Evolutionary conservation across 1,140 invertebrate species (phyloP).

Genomic region (Plutomurus gul): DNA sequence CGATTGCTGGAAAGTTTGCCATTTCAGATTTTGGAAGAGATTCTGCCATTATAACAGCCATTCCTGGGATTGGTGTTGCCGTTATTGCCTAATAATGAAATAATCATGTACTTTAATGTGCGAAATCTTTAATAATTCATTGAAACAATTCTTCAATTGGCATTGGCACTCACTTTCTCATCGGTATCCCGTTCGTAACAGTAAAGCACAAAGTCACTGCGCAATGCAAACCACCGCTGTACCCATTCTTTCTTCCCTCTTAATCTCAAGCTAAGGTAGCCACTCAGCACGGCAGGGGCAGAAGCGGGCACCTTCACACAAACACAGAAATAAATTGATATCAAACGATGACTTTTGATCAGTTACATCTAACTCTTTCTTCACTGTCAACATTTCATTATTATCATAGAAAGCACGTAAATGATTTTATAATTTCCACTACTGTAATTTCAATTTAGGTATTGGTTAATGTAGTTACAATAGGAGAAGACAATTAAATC

Average conservation of each 20-base stretch:
- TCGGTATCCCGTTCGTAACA: conserved; percentile 66
- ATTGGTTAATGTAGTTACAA: too few species aligned
- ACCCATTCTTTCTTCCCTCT: conserved; percentile 60
- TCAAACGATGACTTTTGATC: background rate
- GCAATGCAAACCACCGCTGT: conserved; percentile 63
- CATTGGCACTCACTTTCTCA: conserved; percentile 49
- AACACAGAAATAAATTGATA: background rate
- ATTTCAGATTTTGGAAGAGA: conserved; percentile 46
- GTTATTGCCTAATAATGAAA: conserved; percentile 61
- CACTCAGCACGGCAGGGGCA: conserved; percentile 64
- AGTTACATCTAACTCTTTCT: background rate
- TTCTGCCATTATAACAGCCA: conserved; percentile 47
- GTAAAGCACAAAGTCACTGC: conserved; percentile 69
- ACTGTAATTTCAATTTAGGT: too few species aligned
- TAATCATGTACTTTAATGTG: background rate
- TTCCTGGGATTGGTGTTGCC: conserved; percentile 66
- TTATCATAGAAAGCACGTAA: too few species aligned
- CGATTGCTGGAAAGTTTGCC: conserved; percentile 2
- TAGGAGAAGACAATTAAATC: too few species aligned
- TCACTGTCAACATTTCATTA: conserved; percentile 52
- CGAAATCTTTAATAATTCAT: background rate
- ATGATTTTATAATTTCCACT: too few species aligned
- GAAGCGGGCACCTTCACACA: conserved; percentile 62
- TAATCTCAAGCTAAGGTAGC: conserved; percentile 66
- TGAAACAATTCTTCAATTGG: background rate